A percentile compares a stretch with the other conserved stretches of the same genome.
phyloP scores from a whole-genome alignment of 2,113 vertebrate species.

The Numenius arquata region DNA sequence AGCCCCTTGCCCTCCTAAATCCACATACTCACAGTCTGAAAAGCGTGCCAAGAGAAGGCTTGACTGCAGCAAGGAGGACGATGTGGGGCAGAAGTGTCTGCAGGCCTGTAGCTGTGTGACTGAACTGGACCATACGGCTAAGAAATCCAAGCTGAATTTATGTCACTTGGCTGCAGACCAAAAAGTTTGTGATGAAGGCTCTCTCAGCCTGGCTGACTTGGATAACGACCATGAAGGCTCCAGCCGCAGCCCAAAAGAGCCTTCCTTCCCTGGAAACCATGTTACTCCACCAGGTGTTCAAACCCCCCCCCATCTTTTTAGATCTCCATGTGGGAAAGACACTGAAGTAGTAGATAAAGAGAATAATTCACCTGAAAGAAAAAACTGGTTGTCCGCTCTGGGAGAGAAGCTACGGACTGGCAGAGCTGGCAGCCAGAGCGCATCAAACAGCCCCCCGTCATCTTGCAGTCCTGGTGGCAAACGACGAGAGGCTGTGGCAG shows the following conservation, averaged over 20 bases:
- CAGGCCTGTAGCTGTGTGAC: slow-evolving; percentile 76
- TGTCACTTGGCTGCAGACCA: slow-evolving; percentile 61
- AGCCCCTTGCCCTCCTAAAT: background rate
- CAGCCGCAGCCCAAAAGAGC: background rate
- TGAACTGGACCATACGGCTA: slow-evolving; percentile 76
- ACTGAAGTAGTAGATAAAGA: slow-evolving; percentile 79
- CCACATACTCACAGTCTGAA: slow-evolving; percentile 35
- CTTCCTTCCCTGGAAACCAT: slow-evolving; percentile 26
- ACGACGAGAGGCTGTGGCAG: slow-evolving; percentile 71
- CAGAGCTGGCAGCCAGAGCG: slow-evolving; percentile 28
- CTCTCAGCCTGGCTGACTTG: slow-evolving; percentile 24
- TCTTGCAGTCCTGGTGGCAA: slow-evolving; percentile 68
- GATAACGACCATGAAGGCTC: background rate
- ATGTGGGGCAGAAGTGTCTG: slow-evolving; percentile 57
- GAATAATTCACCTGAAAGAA: slow-evolving; percentile 80
- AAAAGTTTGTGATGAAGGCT: slow-evolving; percentile 33
- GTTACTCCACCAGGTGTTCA: slow-evolving; percentile 12
- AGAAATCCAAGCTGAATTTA: slow-evolving; percentile 75
- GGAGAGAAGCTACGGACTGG: slow-evolving; percentile 79
- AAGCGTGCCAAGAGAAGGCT: slow-evolving; percentile 88
- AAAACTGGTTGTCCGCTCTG: slow-evolving; percentile 88
- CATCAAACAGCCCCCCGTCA: background rate
- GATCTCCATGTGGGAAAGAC: slow-evolving; percentile 22
- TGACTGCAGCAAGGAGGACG: slow-evolving; percentile 73
- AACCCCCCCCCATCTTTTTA: slow-evolving; percentile 22